Evolutionary conservation across 2,113 vertebrate species (phyloP), one percentile per base, ranked within the genome.

Genomic region (Onychostoma macrolepis): DNA sequence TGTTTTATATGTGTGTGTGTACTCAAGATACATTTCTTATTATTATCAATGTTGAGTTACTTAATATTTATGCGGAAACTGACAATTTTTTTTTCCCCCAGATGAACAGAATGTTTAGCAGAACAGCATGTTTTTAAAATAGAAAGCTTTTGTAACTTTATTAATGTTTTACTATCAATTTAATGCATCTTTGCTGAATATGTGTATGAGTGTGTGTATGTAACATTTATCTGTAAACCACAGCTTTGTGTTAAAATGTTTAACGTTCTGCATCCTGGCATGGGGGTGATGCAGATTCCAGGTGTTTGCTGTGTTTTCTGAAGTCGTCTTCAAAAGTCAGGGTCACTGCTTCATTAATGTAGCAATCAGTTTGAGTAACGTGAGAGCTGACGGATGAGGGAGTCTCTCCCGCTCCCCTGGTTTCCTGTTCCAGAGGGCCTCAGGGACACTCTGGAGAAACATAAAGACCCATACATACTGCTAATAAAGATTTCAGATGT

Each of bases 401-500:
- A 93, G 78, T 88, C 84, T 45, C 80, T 81, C 41, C 74, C 61
- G 82, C 86, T 91, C 89, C 85, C 87, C 78, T 56, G 76, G 83
- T 91, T 93, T 94, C 92, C 92, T 92, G 90, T 78, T 92, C 83
- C 58, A 41, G 83, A 36, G 30, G 87, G 82, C 84, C 89, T 90
- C 89, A 15, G 69, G 91, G 90, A 93, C 84, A 30, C 87, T 69
- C 89, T 89, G 85, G 85, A 72, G 85, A 91, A 87, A 88, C 72
- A 12, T 84, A 91, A 87, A 81, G 74, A 78, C 74, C 58, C 83
- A 87, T 83, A 85, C 83, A 80, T 76, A 71, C 56, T 10, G 63
- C 84, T 94, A 92, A 94, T 94, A 93, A 93, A 93, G 91, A 93
- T 94, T 93, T 94, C 94, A 95, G 94, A 94, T 94, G 93, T 94